These are phyloP conservation scores for Crossaster papposus DNA, from an alignment of 53 echinoderm and acorn worm genomes.

Conservation along the genomic window DNA sequence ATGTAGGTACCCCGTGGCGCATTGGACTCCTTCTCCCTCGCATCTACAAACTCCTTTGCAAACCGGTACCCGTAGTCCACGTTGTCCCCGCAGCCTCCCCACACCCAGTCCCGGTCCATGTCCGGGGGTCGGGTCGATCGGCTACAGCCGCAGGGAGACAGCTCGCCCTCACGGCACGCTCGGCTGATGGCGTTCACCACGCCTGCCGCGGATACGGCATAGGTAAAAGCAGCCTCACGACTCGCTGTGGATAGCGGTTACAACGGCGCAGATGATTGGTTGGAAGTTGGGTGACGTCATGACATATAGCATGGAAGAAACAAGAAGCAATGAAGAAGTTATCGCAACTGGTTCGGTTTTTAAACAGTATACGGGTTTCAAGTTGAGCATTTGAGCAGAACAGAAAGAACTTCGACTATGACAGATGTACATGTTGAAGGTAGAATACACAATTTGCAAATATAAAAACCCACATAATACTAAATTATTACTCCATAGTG, in stretches of 20 bases:
- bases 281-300: conserved; percentile 34
- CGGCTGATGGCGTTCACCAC: conserved; percentile 94
- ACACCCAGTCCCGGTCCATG: conserved; percentile 89
- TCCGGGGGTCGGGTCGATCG: conserved; percentile 79
- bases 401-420: no score
- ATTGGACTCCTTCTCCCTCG: conserved; percentile 85
- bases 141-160: conserved; percentile 93
- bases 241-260: conserved; percentile 74
- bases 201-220: conserved; percentile 95
- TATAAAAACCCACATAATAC: no score
- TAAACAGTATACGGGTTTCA: no score
- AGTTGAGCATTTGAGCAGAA: no score
- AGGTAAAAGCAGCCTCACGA: conserved; percentile 96
- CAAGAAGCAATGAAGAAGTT: conserved; percentile 7
- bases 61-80: conserved; percentile 98
- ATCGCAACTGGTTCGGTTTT: no score
- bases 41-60: conserved; percentile 93
- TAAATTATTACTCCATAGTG: no score
- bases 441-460: no score
- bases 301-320: not conserved
- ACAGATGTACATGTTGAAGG: no score
- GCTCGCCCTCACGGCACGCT: conserved; percentile 86
- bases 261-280: conserved; percentile 32
- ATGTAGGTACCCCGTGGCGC: conserved; percentile 69
- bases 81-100: conserved; percentile 99